Evolutionary conservation across 2,113 vertebrate species (phyloP), one percentile per base, ranked within the genome.

Genomic region (Cynoglossus semilaevis): DNA sequence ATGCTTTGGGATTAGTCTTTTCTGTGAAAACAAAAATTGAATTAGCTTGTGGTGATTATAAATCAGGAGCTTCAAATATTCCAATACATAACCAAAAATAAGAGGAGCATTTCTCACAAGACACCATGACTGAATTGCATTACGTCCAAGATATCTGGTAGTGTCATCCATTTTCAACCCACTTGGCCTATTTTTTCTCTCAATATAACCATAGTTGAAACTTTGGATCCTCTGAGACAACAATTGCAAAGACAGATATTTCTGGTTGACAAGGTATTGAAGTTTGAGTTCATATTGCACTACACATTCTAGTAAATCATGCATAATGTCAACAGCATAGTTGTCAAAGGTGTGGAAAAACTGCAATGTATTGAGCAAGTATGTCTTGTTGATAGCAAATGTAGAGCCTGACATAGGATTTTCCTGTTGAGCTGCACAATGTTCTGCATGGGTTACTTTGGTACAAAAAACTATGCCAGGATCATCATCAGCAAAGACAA

Each of bases 1-100:
- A 43, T 43, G 41, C 41, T 43, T 43, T 43, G 41, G 41, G n/a
- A 43, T 43, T 15, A n/a, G n/a, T 43, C 41, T 43, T 43, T 43
- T 43, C 41, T 43, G 41, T 43, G 14, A 43, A 43, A 43, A n/a
- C 41, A 43, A 43, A 43, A 15, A 43, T 43, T 43, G n/a, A 43
- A 43, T 43, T n/a, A 15, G 41, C 41, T 43, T 43, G 41, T 43
- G 41, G 41, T 43, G 41, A 4, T 43, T 10, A 1, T 41, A 12
- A 41, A 41, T 41, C 38, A 41, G 11, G 38, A 12, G 38, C 38
- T 41, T 9, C 38, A 41, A 41, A 41, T 41, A 41, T 3, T 42
- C 41, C 13, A 43, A 1, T 8, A 43, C 41, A 43, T 43, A 13
- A 43, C 41, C 41, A n/a, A 43, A 43, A 12, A n/a, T 43, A 15